Evolutionary conservation across 2,888 invertebrate genomes (phyloP), one percentile per base, ranked within the genome.

Genomic region (Scaptomyza parva): DNA sequence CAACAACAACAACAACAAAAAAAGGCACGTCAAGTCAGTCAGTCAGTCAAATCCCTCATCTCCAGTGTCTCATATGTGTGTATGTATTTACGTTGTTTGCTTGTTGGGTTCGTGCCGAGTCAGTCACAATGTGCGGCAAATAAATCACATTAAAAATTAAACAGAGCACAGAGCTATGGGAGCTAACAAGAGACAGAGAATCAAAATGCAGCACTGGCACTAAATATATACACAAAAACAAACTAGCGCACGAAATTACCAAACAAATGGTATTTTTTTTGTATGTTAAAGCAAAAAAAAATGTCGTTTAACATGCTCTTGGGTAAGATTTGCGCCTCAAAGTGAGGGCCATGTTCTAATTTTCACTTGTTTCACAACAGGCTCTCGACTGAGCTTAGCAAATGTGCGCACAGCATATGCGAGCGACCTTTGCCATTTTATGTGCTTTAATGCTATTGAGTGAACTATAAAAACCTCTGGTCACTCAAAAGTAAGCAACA

Each of bases 131-230:
- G 69, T 64, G 61, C 69, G 63, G 50, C 65, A 81, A 57, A 82
- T 87, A 82, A 82, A 82, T 82, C 87, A 82, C 85, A 82, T 82
- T 82, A 82, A 82, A 82, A 81, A 87, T 87, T 85, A 72, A 87
- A 78, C 78, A 76, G 69, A 48, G 39, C 70, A 52, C 37, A 33
- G 44, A 33, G 43, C 33, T 9, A 35, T 7, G 33, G 39, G 45
- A 18, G 28, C 45, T 11, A 24, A 45, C 9, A 64, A 51, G 18
- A 60, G 30, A 3, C 5, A 33, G 30, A 28, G 28, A 28, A 28
- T 28, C n/a, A n/a, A n/a, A n/a, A n/a, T n/a, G n/a, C n/a, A n/a
- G n/a, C 26, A 9, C 26, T 26, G 26, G 26, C 26, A 33, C 33
- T 22, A 28, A 2, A 26, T 8, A 6, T 28, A 28, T 5, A 28